Base-by-base conservation (phyloP, 2,797 vertebrate species). In the Choloepus didactylus region DNA sequence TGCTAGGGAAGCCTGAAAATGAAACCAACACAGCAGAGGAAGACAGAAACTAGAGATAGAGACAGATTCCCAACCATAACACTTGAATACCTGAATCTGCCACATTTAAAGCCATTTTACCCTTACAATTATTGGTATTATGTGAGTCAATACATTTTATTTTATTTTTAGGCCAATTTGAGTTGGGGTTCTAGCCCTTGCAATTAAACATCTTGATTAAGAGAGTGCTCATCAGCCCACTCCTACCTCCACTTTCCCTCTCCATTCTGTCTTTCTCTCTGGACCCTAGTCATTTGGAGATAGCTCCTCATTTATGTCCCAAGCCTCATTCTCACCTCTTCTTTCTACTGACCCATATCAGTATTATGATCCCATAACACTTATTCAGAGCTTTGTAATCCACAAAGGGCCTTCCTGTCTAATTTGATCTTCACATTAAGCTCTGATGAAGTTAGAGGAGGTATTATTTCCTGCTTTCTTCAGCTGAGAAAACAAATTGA, bases 91-190 rank as follows among this genome's bases (percentile, higher is more conserved):
- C 56, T 69, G 11, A 96, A 82, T 87, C 66, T 87, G 9, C 27
- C 60, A 59, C 27, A 25, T 59, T 23, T 5, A 3, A 75, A 86
- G 70, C 81, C 66, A 56, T 82, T 92, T 93, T 79, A 77, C 76
- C 25, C 49, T 96, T 77, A 62, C 59, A 81, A 67, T 90, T 81
- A 89, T 91, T 94, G 94, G 75, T 84, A 10, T 70, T 88, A 51
- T 25, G 23, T 62, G 41, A 81, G 31, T 80, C n/a, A 35, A 38
- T 62, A 64, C 5, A 41, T 66, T 86, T 93, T 59, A 82, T 62
- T 90, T 93, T 80, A 70, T 88, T 75, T 69, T 91, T 80, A n/a
- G 75, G 29, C 16, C 35, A 49, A 3, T 77, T 72, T 41, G 70
- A 95, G 35, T 81, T 95, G 64, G 27, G 9, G 93, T 67, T 91